Percentiles rank a stretch among this genome's conserved stretches.
Conservation (phyloP, 2,113 vertebrate genomes). For the Gila orcuttii region DNA sequence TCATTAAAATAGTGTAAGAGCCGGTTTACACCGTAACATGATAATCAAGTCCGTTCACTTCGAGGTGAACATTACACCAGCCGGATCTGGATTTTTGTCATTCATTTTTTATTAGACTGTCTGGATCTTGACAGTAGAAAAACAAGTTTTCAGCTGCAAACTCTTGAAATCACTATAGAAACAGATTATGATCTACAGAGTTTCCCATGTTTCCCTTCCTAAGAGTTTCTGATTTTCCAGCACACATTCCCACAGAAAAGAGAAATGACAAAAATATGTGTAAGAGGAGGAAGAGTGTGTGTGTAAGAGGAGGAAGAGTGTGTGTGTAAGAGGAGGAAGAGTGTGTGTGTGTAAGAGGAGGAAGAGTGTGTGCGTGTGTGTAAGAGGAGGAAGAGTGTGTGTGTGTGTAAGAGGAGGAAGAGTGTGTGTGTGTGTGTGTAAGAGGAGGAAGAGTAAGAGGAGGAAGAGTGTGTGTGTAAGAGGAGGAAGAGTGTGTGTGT, state of each 20-base stretch:
- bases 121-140: constrained; percentile 27
- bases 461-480: too few relatives aligned
- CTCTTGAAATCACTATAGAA: not conserved
- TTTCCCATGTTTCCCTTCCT: not conserved
- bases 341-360: too few relatives aligned
- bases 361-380: too few relatives aligned
- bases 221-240: not conserved
- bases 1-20: not conserved
- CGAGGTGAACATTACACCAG: constrained; percentile 4
- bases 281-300: too few relatives aligned
- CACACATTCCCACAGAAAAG: not conserved
- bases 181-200: not conserved
- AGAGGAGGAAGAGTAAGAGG: too few relatives aligned
- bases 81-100: constrained; percentile 10
- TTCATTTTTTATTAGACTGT: not conserved
- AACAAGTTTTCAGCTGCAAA: not conserved
- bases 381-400: too few relatives aligned
- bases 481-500: too few relatives aligned
- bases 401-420: too few relatives aligned
- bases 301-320: too few relatives aligned
- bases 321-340: too few relatives aligned
- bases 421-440: too few relatives aligned
- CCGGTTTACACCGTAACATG: not conserved
- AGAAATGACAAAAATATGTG: not conserved
- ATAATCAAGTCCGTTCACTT: not conserved